Conservation (phyloP, 2,113 vertebrate genomes). For the Bagarius yarrelli region DNA sequence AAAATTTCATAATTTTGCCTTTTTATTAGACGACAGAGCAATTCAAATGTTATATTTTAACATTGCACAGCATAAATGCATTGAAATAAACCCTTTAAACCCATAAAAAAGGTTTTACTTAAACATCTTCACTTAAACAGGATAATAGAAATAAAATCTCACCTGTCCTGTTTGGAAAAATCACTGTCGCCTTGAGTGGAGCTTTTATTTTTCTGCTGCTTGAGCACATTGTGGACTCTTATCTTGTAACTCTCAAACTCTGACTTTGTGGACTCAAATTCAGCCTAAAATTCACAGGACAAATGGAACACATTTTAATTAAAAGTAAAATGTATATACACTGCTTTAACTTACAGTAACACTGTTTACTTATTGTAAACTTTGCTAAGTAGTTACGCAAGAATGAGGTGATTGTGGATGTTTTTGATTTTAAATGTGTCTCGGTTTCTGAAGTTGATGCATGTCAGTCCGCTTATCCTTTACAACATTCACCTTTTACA, state of each 20-base stretch:
- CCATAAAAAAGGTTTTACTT: background rate
- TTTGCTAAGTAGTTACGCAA: no score
- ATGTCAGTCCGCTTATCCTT: background rate
- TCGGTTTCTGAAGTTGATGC: no score
- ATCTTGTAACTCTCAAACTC: slow-evolving; percentile 97
- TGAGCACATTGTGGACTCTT: slow-evolving; percentile 95
- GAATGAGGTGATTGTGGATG: no score
- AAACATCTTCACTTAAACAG: background rate
- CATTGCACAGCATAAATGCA: background rate
- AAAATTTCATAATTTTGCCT: no score
- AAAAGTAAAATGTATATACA: background rate
- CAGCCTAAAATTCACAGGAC: slow-evolving; percentile 71
- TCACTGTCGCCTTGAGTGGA: slow-evolving; percentile 77
- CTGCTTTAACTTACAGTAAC: background rate
- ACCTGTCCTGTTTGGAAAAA: slow-evolving; percentile 85
- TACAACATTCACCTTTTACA: background rate
- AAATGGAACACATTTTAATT: background rate
- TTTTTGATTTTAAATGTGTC: no score
- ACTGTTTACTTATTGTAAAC: background rate
- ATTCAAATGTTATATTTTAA: background rate
- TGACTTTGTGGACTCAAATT: slow-evolving; percentile 75
- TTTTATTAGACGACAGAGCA: no score
- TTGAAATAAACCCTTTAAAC: background rate
- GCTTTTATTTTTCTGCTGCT: slow-evolving; percentile 91
- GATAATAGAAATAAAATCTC: slow-evolving; percentile 17